Evolutionary conservation across 2,113 vertebrate species (phyloP), one percentile per base, ranked within the genome.

Genomic region (Acanthochromis polyacanthus): DNA sequence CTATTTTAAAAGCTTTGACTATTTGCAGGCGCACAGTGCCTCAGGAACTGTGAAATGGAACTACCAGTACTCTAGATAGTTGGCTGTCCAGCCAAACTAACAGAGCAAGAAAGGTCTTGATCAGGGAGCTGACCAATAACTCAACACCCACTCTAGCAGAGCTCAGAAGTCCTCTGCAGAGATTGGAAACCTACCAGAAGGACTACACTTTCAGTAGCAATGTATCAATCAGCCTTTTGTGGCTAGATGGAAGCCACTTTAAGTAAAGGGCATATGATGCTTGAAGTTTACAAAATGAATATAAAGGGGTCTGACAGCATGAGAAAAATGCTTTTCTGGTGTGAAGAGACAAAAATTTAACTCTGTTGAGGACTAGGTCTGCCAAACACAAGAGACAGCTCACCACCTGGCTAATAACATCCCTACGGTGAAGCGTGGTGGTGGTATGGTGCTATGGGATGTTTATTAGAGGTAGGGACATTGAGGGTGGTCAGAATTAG

Each of bases 131-230:
- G 10, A 23, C 56, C 63, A 67, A 73, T 25, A 74, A 51, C 59
- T 63, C 23, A 20, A 55, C 28, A 40, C 14, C 50, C 64, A 57
- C 45, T 75, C 17, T 28, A 59, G 59, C n/a, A 28, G 52, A 30
- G 61, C 59, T 70, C 50, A 58, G 30, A 63, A 23, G n/a, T 57
- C 45, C 53, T 67, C 45, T 56, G 11, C 53, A 45, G 25, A 59
- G 68, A 71, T 40, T 43, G 32, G 15, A 65, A 79, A 65, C 45
- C 56, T 79, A 28, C 30, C 43, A 69, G 22, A 57, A 81, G 30
- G 23, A 63, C 43, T 56, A 50, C 14, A 20, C 40, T 67, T 23
- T 59, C 40, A 4, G 48, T 48, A 61, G 25, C 46, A 59, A 46
- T 58, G 38, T 40, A 61, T 36, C 53, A 80, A 32, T 25, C 20